Evolutionary conservation across 1,140 invertebrate species (phyloP).

Genomic region (Drosophila repleta): DNA sequence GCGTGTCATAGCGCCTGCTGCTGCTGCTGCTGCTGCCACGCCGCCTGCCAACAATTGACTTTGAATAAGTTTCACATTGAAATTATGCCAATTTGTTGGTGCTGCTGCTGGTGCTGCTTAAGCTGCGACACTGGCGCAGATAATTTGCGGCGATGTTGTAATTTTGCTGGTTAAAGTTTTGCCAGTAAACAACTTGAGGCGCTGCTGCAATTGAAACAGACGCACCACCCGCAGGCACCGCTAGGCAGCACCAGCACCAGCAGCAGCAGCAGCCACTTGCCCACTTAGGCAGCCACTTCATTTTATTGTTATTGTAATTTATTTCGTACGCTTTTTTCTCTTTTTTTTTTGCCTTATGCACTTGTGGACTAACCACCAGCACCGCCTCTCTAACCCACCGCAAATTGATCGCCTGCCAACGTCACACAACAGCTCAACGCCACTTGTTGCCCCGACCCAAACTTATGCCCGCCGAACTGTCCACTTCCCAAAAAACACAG

Average conservation of each 20-base stretch:
- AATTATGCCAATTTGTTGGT: slow-evolving; percentile 69
- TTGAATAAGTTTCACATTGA: slow-evolving; percentile 77
- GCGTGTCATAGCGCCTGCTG: slow-evolving; percentile 32
- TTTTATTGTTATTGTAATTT: slow-evolving; percentile 64
- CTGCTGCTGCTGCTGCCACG: slow-evolving; percentile 8
- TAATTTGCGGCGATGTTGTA: slow-evolving; percentile 56
- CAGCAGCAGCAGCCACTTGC: too few relatives aligned
- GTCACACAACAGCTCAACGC: slow-evolving; percentile 32
- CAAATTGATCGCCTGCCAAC: slow-evolving; percentile 13
- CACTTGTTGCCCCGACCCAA: slow-evolving; percentile 64
- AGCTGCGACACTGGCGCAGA: slow-evolving; percentile 72
- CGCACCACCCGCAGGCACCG: slow-evolving; percentile 7
- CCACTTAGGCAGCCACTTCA: slow-evolving; percentile 41
- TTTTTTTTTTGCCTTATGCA: slow-evolving; percentile 68
- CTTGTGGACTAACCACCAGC: slow-evolving; percentile 8
- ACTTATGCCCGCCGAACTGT: slow-evolving; percentile 9
- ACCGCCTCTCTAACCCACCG: not conserved
- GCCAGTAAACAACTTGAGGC: slow-evolving; percentile 42
- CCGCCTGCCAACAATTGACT: slow-evolving; percentile 65
- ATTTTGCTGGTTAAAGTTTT: slow-evolving; percentile 54
- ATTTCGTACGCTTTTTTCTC: slow-evolving; percentile 56
- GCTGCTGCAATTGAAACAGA: slow-evolving; percentile 37
- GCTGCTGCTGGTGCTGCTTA: slow-evolving; percentile 31
- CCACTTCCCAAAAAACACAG: slow-evolving; percentile 16
- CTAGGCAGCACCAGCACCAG: too few relatives aligned